These are phyloP conservation scores for Drosophila siamana DNA, from an alignment of 2,888 invertebrate genomes.

Conservation along the genomic window DNA sequence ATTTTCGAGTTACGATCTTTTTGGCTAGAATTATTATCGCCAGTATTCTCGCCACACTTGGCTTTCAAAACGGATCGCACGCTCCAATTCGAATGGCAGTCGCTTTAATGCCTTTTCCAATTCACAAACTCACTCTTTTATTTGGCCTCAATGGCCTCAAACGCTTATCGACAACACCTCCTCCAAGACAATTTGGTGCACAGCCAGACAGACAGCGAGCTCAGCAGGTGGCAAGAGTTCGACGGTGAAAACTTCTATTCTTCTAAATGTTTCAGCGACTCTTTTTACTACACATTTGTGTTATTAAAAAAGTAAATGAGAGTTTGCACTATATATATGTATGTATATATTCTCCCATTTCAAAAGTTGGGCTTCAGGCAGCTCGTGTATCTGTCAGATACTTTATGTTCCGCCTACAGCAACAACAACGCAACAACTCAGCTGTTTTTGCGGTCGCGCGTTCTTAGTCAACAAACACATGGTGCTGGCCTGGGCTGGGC, in stretches of 20 bases:
- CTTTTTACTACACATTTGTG: too few relatives aligned
- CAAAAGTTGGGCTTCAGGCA: too few relatives aligned
- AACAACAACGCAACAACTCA: conserved; percentile 44
- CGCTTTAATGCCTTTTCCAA: background rate
- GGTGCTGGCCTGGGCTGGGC: conserved; percentile 25
- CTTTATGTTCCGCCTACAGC: conserved; percentile 50
- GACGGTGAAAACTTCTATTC: too few relatives aligned
- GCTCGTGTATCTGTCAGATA: conserved; percentile 67
- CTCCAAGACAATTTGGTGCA: conserved; percentile 44
- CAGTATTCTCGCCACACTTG: background rate
- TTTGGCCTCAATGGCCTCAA: conserved; percentile 21
- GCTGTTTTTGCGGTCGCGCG: conserved; percentile 54
- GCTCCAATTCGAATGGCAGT: conserved; percentile 50
- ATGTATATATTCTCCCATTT: too few relatives aligned
- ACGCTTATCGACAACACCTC: conserved; percentile 48
- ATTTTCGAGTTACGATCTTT: conserved; percentile 31
- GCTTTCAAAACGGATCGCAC: conserved; percentile 61
- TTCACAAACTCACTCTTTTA: conserved; percentile 30
- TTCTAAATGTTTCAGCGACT: too few relatives aligned
- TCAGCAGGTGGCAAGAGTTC: background rate
- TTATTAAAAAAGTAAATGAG: too few relatives aligned
- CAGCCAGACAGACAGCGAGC: background rate
- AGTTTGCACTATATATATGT: too few relatives aligned
- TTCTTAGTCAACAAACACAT: conserved; percentile 44
- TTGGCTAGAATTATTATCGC: conserved; percentile 11